Base-by-base conservation (phyloP, 1,140 invertebrate species). In the Drosophila nebulosa region DNA sequence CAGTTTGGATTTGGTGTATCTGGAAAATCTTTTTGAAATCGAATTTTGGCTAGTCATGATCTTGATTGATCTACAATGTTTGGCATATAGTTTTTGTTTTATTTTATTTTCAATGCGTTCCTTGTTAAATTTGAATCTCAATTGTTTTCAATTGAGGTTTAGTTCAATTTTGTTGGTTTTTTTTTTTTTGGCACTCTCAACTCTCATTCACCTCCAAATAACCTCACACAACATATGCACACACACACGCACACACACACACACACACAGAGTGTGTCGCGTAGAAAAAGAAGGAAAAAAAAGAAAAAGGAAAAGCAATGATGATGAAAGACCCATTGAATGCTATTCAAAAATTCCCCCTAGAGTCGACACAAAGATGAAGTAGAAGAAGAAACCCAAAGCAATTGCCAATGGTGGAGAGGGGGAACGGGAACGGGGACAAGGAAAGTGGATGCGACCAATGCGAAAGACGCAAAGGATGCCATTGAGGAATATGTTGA, bases 291-390 rank as follows among this genome's bases (percentile, higher is more conserved):
- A 39, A 3, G 36, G 4, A 36, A 46, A 46, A 46, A 46, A 46
- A 4, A n/a, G 12, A 36, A 36, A 4, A 46, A 46, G 39, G 18
- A 46, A 46, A 46, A 46, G 39, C 39, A 46, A 46, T 53, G 51
- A 26, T 53, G 51, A 53, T 53, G 51, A 53, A 24, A 53, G 21
- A 53, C 62, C 46, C 42, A 63, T 59, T 55, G 52, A 69, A 56
- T 73, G 59, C 59, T 59, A 63, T 64, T 69, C 55, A 69, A 69
- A 69, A 46, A 39, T 71, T 55, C 64, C 24, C 53, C 53, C 53
- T 27, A 64, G 53, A 46, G 39, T 21, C 67, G 61, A 51, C 53
- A 52, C 67, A 69, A 46, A 46, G 39, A 46, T 46, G 39, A 46
- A 46, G 39, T 46, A 46, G 39, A 46, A 46, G 39, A 46, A 46